Evolutionary conservation across 1,140 invertebrate genomes (phyloP).

Genomic region (Macrostomum lignano): DNA sequence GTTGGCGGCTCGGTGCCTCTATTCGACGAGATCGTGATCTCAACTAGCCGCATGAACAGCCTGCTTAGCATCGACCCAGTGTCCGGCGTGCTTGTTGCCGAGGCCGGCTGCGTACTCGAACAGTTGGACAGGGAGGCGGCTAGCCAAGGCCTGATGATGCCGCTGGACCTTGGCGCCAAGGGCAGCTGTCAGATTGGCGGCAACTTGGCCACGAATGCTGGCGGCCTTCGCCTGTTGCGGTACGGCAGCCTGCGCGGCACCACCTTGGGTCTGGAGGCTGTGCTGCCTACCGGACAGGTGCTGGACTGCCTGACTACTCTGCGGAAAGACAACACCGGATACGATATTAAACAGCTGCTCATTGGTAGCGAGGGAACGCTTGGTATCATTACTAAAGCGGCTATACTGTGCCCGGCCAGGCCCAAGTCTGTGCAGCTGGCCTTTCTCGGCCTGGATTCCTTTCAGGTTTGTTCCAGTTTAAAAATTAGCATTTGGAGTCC

Average conservation of each 20-base stretch:
- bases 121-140: constrained; percentile 45
- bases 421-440: constrained; percentile 50
- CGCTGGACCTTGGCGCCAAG: constrained; percentile 77
- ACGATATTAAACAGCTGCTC: constrained; percentile 78
- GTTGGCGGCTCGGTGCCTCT: constrained; percentile 73
- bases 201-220: constrained; percentile 81
- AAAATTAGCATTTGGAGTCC: not conserved
- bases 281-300: constrained; percentile 50
- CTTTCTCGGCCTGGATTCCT: constrained; percentile 41
- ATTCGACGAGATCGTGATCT: constrained; percentile 79
- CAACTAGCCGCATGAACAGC: constrained; percentile 53
- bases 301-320: constrained; percentile 52
- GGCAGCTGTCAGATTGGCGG: constrained; percentile 87
- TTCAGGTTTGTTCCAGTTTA: not conserved
- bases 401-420: constrained; percentile 53
- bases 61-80: constrained; percentile 50
- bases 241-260: constrained; percentile 80
- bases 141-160: constrained; percentile 52
- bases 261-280: constrained; percentile 65
- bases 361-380: constrained; percentile 87
- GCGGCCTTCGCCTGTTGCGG: constrained; percentile 59
- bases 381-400: constrained; percentile 66
- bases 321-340: constrained; percentile 88
- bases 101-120: constrained; percentile 71
- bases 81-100: constrained; percentile 41